Evolutionary conservation across 30 jellyfish, hydroid and myxozoan genomes (phyloP), one percentile per base, ranked within the genome.

Genomic region (Aurelia sp.): DNA sequence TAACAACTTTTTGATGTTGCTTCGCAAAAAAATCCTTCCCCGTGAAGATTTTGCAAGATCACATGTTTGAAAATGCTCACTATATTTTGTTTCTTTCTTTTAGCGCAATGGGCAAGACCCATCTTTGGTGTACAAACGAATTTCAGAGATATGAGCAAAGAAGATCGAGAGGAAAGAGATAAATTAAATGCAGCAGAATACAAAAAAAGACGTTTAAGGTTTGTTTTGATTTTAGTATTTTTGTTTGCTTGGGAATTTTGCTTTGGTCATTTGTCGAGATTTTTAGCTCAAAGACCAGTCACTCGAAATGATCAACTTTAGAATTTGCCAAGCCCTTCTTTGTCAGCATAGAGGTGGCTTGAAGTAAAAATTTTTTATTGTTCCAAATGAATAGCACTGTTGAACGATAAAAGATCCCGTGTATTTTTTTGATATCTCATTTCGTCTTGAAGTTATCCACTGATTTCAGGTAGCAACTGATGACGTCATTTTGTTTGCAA

Each of bases 61-160:
- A 13, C 13, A 61, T n/a, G 10, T 61, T n/a, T n/a, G 33, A 61
- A 5, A n/a, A 12, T 61, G 2, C 8, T 11, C 6, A 44, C 67
- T 20, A 6, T 4, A 18, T 4, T 7, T 64, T 63, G 12, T 18
- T 27, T n/a, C 5, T 44, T 17, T 13, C 0, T 21, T 82, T 21
- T 38, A 94, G 99, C 95, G 73, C 83, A 74, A n/a, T 95, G 99
- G 99, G 97, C 99, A 8, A 80, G 99, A 11, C 99, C 98, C 1
- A 90, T 95, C 74, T 95, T 95, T 63, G 97, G 97, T 19, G 98
- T 95, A n/a, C 95, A 82, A 67, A 80, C 99, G 27, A 95, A 90
- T 51, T 90, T 95, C 81, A 76, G 70, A 38, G 99, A 95, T 40
- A 91, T 95, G 89, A 73, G 93, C 31, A 97, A 91, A 51, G 99